Evolutionary conservation across 2,797 vertebrate species (phyloP).

Genomic region (Pipistrellus pipistrellus): DNA sequence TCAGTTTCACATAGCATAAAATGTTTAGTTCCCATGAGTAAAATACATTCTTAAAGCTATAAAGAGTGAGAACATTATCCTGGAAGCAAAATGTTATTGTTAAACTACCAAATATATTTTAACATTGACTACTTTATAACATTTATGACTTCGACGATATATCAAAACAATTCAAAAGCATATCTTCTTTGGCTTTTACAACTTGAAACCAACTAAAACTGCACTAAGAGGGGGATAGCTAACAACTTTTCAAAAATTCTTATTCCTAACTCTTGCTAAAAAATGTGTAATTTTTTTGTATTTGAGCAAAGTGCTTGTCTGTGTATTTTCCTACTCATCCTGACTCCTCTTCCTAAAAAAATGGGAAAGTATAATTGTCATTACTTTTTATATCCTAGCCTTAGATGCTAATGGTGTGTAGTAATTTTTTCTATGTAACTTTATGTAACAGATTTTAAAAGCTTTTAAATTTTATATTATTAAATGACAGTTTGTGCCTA

Average conservation of each 20-base stretch:
- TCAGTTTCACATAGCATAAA: conserved; percentile 26
- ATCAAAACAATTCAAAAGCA: conserved; percentile 24
- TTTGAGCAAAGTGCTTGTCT: conserved; percentile 5
- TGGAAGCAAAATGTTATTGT: conserved; percentile 65
- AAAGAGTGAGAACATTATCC: conserved; percentile 70
- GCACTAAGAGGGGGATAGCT: not conserved
- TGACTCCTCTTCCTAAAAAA: conserved; percentile 23
- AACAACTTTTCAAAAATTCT: conserved; percentile 37
- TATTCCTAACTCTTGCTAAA: conserved; percentile 12
- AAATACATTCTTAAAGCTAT: conserved; percentile 61
- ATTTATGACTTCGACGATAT: conserved; percentile 52
- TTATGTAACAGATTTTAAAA: conserved; percentile 39
- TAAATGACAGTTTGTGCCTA: conserved; percentile 1
- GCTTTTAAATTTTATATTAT: not conserved
- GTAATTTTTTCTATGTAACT: not conserved
- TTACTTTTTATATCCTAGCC: not conserved
- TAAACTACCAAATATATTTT: conserved; percentile 70
- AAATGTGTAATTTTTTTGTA: not conserved
- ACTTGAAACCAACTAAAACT: conserved; percentile 50
- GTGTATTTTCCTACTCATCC: not conserved
- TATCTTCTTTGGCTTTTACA: conserved; percentile 58
- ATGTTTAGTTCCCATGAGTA: conserved; percentile 36
- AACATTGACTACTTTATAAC: conserved; percentile 53
- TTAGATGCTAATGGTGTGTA: not conserved
- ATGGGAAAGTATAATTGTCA: not conserved